phyloP scores from a whole-genome alignment of 2,113 vertebrate species.

The Festucalex cinctus region DNA sequence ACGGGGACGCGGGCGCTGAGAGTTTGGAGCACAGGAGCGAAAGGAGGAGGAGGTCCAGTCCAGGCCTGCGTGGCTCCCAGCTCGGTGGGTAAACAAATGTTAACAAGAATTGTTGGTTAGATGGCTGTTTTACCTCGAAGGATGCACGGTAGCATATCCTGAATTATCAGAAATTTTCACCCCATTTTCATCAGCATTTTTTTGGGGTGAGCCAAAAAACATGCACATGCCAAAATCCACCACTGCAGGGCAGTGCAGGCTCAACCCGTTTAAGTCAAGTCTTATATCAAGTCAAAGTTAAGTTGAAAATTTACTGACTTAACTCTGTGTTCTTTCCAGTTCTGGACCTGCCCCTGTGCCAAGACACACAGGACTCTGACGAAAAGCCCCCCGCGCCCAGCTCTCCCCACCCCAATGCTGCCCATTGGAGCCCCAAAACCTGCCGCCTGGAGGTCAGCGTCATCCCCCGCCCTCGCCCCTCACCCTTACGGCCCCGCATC shows the following conservation, averaged over 20 bases:
- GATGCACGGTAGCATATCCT: too few relatives aligned
- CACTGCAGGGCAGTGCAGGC: too few relatives aligned
- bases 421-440: conserved; percentile 76
- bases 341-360: conserved; percentile 65
- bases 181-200: too few relatives aligned
- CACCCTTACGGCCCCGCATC: conserved; percentile 80
- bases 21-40: conserved; percentile 44
- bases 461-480: conserved; percentile 81
- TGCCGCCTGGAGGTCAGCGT: conserved; percentile 74
- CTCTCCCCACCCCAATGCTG: conserved; percentile 69
- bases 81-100: conserved; percentile 55
- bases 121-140: too few relatives aligned
- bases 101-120: neutral
- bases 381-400: conserved; percentile 46
- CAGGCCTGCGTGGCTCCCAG: conserved; percentile 64
- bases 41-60: conserved; percentile 64
- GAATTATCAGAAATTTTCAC: neutral
- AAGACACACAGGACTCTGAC: conserved; percentile 65
- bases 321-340: conserved; percentile 38
- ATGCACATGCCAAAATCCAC: too few relatives aligned
- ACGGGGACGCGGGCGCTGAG: conserved; percentile 47
- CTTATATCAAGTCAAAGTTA: too few relatives aligned
- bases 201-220: too few relatives aligned
- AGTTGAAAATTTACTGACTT: too few relatives aligned
- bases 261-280: too few relatives aligned